Evolutionary conservation across 2,888 invertebrate genomes (phyloP), one percentile per base, ranked within the genome.

Genomic region (Morinoia aosen): DNA sequence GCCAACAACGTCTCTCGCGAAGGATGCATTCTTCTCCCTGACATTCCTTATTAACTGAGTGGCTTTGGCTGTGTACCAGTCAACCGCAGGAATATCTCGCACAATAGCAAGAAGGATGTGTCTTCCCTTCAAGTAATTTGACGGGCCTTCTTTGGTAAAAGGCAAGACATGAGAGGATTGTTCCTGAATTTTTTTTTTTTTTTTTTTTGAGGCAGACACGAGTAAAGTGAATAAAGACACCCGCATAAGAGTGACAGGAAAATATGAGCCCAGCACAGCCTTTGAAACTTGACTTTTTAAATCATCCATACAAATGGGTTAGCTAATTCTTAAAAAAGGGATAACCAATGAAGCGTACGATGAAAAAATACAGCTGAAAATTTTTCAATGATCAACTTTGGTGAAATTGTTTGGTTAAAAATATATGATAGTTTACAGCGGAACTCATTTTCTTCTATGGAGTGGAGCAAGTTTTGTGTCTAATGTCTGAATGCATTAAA

Each of bases 51-150:
- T 76, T 76, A 48, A 40, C 90, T 48, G 90, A 90, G 90, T 40
- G 90, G 16, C 90, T 48, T 12, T 14, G 90, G 40, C 93, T 57
- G 93, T 93, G 93, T 93, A 33, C n/a, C 48, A 57, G 93, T 93
- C 56, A 93, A 93, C 58, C 93, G 19, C 93, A 93, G 40, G n/a
- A 93, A 48, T 33, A 19, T 33, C 93, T 57, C 25, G 48, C 33
- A 57, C 93, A 93, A 93, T 93, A 57, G n/a, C 14, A 93, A 48
- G 93, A 93, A 57, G 93, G 57, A 93, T 93, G 57, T n/a, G 56
- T 58, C 57, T 56, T 93, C 93, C 93, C 39, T n/a, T 93, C 33
- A 48, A 57, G 93, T 93, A 93, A 93, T 93, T 93, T 56, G 57
- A 57, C 93, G 93, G 93, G 7, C 56, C 33, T 93, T 48, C 19